A percentile compares a stretch with the other conserved stretches of the same genome.
These are phyloP conservation scores for Eucidaris tribuloides DNA, from an alignment of 35 echinoderm and acorn worm genomes.

Conservation along the genomic window DNA sequence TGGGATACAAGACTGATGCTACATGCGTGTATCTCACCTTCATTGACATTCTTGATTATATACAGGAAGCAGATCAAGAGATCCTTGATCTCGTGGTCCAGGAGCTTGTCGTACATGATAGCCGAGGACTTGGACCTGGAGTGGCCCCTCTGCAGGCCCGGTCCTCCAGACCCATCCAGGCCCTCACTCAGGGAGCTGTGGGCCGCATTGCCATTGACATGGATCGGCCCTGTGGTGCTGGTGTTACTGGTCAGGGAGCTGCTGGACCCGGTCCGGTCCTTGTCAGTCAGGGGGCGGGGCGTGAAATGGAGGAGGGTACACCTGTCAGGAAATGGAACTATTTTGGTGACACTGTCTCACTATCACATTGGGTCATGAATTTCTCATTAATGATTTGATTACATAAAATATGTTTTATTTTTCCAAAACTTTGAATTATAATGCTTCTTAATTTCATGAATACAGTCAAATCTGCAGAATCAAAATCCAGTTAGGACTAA, in stretches of 20 bases:
- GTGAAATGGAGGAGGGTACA: conserved; percentile 27
- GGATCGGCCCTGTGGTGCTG: conserved; percentile 2
- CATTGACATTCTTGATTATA: conserved; percentile 94
- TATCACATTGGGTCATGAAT: no score
- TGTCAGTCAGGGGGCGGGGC: conserved; percentile 34
- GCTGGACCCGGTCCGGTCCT: conserved; percentile 41
- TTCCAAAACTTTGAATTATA: no score
- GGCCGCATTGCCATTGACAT: conserved; percentile 14
- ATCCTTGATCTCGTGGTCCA: conserved; percentile 95
- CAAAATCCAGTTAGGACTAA: no score
- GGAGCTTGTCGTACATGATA: conserved; percentile 82
- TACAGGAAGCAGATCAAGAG: conserved; percentile 80
- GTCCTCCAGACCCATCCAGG: not conserved
- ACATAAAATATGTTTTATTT: no score
- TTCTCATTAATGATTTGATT: no score
- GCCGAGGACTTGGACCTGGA: conserved; percentile 42
- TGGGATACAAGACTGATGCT: no score
- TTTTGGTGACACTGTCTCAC: no score
- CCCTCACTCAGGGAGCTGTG: not conserved
- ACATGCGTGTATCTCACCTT: conserved; percentile 72
- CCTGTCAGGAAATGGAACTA: no score
- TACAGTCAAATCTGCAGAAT: no score
- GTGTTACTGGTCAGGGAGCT: conserved; percentile 57
- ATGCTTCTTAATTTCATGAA: no score
- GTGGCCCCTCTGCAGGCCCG: not conserved